A percentile compares a stretch with the other conserved stretches of the same genome.
These are phyloP conservation scores for Apostichopus parvimensis DNA, from an alignment of 35 echinoderm and acorn worm genomes.

Conservation along the genomic window DNA sequence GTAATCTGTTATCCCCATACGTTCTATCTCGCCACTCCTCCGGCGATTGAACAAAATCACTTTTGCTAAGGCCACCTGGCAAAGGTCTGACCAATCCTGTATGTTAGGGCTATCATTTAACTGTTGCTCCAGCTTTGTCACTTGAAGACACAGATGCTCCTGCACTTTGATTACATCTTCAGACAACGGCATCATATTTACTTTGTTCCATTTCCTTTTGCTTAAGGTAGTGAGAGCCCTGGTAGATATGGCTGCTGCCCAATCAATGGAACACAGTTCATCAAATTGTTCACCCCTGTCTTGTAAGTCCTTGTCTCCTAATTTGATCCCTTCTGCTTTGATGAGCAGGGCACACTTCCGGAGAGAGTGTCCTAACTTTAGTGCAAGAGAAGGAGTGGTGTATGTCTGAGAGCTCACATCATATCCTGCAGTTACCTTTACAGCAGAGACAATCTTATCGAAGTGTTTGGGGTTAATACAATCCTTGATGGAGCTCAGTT, in stretches of 20 bases:
- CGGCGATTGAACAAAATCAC: not conserved
- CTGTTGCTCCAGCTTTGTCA: not conserved
- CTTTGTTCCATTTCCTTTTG: not conserved
- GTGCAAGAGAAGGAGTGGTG: constrained; percentile 58
- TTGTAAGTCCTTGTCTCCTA: not conserved
- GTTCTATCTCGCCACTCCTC: not conserved
- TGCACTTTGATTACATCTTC: not conserved
- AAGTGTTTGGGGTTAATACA: constrained; percentile 62
- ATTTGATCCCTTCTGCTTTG: constrained; percentile 47
- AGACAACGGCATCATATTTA: not conserved
- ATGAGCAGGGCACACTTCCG: constrained; percentile 60
- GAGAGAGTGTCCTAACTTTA: constrained; percentile 72
- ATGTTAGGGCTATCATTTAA: not conserved
- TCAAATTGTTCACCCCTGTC: not conserved
- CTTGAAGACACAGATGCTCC: not conserved
- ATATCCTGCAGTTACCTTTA: constrained; percentile 55
- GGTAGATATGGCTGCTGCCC: not conserved
- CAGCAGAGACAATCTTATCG: constrained; percentile 36
- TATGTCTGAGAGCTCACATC: constrained; percentile 50
- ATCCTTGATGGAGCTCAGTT: not conserved
- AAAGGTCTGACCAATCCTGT: not conserved
- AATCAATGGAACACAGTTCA: constrained; percentile 14
- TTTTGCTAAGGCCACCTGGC: not conserved
- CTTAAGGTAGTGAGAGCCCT: not conserved
- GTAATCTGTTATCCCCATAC: not conserved